These are phyloP conservation scores for Oryzias javanicus DNA, from an alignment of 2,113 vertebrate species.

Conservation along the genomic window DNA sequence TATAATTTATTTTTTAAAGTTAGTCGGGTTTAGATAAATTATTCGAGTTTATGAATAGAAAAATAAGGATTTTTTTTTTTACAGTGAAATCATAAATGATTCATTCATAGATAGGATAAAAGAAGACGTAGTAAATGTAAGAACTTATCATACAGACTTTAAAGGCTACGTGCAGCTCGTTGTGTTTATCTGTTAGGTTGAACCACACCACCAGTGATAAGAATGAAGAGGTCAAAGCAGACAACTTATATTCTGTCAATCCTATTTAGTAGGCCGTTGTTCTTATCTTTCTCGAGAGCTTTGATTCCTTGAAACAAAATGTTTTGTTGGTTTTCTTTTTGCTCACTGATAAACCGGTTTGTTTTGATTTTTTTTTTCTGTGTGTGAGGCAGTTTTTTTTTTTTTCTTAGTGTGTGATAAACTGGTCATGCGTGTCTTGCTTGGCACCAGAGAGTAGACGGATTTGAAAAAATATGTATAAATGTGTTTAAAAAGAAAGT, in stretches of 20 bases:
- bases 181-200: not conserved
- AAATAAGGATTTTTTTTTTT: too few species aligned
- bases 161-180: not conserved
- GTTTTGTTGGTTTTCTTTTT: constrained; percentile 1
- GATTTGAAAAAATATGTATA: not conserved
- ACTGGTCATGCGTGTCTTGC: not conserved
- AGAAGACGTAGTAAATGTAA: not conserved
- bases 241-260: constrained; percentile 1
- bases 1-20: not conserved
- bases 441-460: not conserved
- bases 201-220: not conserved
- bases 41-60: not conserved
- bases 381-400: not conserved
- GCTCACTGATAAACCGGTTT: not conserved
- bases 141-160: not conserved
- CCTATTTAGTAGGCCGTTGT: not conserved
- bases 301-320: not conserved
- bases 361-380: not conserved
- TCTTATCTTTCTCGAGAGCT: constrained; percentile 2
- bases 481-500: too few species aligned
- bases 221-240: not conserved
- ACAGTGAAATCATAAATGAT: not conserved
- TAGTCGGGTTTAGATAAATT: not conserved
- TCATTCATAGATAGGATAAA: not conserved
- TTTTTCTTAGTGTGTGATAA: not conserved